phyloP scores from a whole-genome alignment of 2,888 invertebrate genomes.

The Caenorhabditis angaria region DNA sequence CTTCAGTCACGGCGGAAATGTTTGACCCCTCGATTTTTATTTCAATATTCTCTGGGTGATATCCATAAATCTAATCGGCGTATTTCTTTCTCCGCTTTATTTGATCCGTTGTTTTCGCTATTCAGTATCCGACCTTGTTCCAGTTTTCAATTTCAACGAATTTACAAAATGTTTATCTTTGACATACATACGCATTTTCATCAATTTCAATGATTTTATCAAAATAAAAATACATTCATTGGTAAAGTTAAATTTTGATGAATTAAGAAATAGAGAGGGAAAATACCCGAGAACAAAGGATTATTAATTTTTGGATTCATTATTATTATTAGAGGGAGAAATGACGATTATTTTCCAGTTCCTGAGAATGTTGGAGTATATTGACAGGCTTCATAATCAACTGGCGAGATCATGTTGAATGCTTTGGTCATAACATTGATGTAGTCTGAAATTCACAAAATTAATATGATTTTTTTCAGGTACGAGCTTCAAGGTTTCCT shows the following conservation, averaged over 20 bases:
- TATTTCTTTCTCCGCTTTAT: background rate
- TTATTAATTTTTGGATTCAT: conserved; percentile 19
- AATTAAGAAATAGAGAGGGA: background rate
- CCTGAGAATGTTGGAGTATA: conserved; percentile 73
- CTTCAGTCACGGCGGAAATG: no score
- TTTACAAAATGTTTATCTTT: conserved; percentile 1
- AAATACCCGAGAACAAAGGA: conserved; percentile 30
- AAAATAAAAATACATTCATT: background rate
- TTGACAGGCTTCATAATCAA: conserved; percentile 72
- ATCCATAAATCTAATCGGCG: background rate
- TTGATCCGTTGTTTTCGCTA: background rate
- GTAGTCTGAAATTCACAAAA: conserved; percentile 64
- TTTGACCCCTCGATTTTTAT: no score
- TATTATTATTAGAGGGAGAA: background rate
- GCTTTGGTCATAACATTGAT: conserved; percentile 73
- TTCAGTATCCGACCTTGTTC: background rate
- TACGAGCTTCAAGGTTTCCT: background rate
- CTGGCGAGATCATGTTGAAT: conserved; percentile 73
- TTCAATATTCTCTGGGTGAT: no score
- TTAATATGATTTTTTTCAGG: background rate
- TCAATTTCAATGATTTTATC: background rate
- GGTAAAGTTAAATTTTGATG: background rate
- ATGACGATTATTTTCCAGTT: conserved; percentile 62
- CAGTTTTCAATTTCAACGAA: background rate
- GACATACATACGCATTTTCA: conserved; percentile 1